phyloP scores from a whole-genome alignment of 2,113 vertebrate species.

The Amblyopsis rosae region DNA sequence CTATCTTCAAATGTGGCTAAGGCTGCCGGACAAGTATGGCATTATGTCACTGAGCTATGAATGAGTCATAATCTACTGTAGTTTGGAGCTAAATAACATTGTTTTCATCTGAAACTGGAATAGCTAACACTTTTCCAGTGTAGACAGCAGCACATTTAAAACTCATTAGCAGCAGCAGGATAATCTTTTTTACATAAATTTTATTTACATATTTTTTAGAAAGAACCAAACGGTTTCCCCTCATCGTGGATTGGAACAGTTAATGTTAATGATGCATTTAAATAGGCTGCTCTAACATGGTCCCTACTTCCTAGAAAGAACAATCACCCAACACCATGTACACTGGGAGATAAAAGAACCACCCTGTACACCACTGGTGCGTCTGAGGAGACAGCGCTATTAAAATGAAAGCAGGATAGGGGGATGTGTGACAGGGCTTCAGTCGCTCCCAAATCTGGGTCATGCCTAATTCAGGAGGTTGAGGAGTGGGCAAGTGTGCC shows the following conservation, averaged over 20 bases:
- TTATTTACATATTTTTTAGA: slow-evolving; percentile 1
- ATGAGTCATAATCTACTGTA: neutral
- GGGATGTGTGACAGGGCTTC: neutral
- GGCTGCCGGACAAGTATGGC: too few species aligned
- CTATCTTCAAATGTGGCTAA: too few species aligned
- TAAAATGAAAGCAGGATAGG: neutral
- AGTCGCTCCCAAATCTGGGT: neutral
- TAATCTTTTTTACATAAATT: neutral
- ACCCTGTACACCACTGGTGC: neutral
- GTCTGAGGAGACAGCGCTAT: too few species aligned
- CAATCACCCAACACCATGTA: neutral
- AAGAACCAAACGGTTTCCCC: slow-evolving; percentile 2
- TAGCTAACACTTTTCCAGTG: slow-evolving; percentile 9
- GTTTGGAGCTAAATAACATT: neutral
- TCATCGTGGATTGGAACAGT: neutral
- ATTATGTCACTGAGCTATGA: neutral
- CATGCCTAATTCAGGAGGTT: slow-evolving; percentile 16
- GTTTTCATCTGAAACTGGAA: neutral
- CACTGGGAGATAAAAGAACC: too few species aligned
- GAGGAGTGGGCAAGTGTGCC: slow-evolving; percentile 56
- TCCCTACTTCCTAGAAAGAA: slow-evolving; percentile 29
- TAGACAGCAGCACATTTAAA: slow-evolving; percentile 1
- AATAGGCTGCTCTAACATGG: slow-evolving; percentile 17
- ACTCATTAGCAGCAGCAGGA: neutral
- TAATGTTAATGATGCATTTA: slow-evolving; percentile 15